Conservation (phyloP, 2,113 vertebrate species). For the Hippocampus zosterae region DNA sequence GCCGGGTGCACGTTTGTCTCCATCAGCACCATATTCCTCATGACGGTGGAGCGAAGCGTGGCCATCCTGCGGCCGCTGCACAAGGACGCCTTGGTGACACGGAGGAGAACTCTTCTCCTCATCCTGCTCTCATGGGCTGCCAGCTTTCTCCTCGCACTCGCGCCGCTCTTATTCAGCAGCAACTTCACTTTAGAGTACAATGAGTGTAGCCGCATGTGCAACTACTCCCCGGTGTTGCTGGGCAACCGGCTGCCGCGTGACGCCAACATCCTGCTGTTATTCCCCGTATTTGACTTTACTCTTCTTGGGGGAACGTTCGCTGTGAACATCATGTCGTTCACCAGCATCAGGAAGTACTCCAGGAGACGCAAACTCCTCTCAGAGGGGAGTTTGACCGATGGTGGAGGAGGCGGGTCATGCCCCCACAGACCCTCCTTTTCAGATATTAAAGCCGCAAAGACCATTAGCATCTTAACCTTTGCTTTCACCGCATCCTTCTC, state of each 20-base stretch:
- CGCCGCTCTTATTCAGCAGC: constrained; percentile 67
- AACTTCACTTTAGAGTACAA: constrained; percentile 78
- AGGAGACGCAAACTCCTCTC: constrained; percentile 72
- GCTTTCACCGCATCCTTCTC: constrained; percentile 78
- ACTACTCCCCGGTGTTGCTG: constrained; percentile 63
- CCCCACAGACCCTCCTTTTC: constrained; percentile 75
- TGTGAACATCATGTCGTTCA: constrained; percentile 76
- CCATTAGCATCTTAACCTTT: constrained; percentile 78
- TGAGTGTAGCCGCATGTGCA: constrained; percentile 81
- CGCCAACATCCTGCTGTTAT: constrained; percentile 74
- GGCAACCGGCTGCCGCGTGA: constrained; percentile 43
- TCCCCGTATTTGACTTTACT: constrained; percentile 77
- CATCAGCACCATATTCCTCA: constrained; percentile 81
- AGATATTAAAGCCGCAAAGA: constrained; percentile 82
- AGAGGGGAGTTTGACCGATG: constrained; percentile 57
- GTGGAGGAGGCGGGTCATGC: constrained; percentile 43
- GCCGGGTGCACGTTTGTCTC: constrained; percentile 83
- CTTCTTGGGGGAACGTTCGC: constrained; percentile 72
- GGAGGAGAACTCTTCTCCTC: constrained; percentile 64
- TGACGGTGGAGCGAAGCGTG: constrained; percentile 77
- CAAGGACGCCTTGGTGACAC: constrained; percentile 74
- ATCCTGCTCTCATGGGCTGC: constrained; percentile 75
- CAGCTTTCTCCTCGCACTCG: constrained; percentile 72
- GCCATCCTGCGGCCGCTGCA: constrained; percentile 78
- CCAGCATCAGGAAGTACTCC: constrained; percentile 71